Evolutionary conservation across 2,888 invertebrate species (phyloP).

Genomic region (Nephrotoma flavescens): DNA sequence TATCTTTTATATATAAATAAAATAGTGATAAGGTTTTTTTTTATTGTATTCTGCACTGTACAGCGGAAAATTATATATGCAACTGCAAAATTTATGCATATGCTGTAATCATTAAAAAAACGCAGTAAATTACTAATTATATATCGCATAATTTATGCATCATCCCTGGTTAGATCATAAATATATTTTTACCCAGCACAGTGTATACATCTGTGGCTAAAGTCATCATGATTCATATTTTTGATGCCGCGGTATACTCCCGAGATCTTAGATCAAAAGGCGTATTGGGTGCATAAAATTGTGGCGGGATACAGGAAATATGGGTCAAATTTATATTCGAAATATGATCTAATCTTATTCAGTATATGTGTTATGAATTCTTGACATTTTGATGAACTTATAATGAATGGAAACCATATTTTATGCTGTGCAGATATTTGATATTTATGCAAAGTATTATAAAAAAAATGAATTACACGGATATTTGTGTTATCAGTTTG

Average conservation of each 20-base stretch:
- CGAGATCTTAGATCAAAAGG: no score
- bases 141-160: not conserved
- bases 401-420: not conserved
- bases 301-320: not conserved
- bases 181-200: not conserved
- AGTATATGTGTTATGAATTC: not conserved
- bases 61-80: not conserved
- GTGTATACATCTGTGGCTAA: no score
- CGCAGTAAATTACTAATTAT: not conserved
- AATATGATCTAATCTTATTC: not conserved
- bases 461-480: not conserved
- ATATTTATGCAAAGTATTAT: not conserved
- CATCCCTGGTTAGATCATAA: not conserved
- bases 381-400: not conserved
- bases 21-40: not conserved
- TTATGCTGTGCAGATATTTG: not conserved
- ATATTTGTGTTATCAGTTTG: not conserved
- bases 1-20: not conserved
- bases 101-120: not conserved
- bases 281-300: no score
- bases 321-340: not conserved
- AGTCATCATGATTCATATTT: no score
- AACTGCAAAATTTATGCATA: not conserved
- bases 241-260: no score
- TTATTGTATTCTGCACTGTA: not conserved